A percentile compares a stretch with the other conserved stretches of the same genome.
These are phyloP conservation scores for Agelas oroides DNA, from an alignment of 37 sponge, comb jelly and placozoan species.

Conservation along the genomic window DNA sequence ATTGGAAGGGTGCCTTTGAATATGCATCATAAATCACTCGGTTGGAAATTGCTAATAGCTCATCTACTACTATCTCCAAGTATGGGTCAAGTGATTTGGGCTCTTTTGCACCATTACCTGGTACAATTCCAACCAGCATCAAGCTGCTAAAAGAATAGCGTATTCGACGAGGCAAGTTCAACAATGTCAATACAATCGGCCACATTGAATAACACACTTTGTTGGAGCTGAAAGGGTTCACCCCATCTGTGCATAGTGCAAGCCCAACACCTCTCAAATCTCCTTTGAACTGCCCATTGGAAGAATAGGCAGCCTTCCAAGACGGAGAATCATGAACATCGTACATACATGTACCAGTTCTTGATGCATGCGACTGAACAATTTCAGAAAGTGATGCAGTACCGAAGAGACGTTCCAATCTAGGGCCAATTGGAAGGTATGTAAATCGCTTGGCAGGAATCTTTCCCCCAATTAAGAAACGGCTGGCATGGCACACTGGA, in stretches of 20 bases:
- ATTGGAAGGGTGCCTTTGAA: constrained; percentile 2
- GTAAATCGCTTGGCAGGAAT: constrained; percentile 5
- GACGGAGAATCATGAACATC: constrained; percentile 18
- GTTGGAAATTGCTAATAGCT: neutral
- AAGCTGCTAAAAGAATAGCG: constrained; percentile 1
- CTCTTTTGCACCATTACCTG: constrained; percentile 21
- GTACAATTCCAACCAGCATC: constrained; percentile 31
- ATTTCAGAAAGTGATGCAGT: neutral
- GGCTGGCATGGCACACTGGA: constrained; percentile 12
- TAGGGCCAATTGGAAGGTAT: neutral
- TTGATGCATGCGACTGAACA: neutral
- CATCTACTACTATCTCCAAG: constrained; percentile 30
- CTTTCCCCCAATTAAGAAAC: neutral
- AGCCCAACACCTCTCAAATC: constrained; percentile 20
- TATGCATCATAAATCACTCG: constrained; percentile 27
- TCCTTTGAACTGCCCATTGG: neutral
- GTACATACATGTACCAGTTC: neutral
- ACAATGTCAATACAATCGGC: constrained; percentile 19
- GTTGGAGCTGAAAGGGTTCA: constrained; percentile 29
- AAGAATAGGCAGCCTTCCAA: neutral
- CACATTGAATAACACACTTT: constrained; percentile 26
- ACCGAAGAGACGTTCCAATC: neutral
- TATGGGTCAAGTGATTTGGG: constrained; percentile 6
- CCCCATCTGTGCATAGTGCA: constrained; percentile 44
- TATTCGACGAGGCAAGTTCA: constrained; percentile 24